These are phyloP conservation scores for Mirounga angustirostris DNA, from an alignment of 2,113 vertebrate genomes.

Conservation along the genomic window DNA sequence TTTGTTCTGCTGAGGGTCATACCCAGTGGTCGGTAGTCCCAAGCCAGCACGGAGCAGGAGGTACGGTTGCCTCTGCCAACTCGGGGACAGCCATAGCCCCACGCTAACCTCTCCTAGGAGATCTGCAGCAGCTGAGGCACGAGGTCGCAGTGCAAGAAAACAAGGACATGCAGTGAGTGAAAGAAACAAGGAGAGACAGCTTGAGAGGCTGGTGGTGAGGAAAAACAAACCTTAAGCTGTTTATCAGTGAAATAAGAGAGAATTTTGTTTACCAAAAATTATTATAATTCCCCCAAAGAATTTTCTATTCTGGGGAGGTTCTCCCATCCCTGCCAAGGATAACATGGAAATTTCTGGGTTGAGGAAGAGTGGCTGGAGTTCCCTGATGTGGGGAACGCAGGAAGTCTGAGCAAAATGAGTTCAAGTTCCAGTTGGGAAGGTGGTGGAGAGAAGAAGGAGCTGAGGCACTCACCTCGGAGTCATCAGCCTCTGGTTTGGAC, in stretches of 20 bases:
- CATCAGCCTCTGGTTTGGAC: background rate
- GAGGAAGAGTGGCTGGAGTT: background rate
- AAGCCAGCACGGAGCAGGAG: background rate
- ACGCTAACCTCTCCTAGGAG: background rate
- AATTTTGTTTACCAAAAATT: constrained; percentile 17
- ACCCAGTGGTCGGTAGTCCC: too few relatives aligned
- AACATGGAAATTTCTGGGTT: background rate
- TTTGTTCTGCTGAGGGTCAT: background rate
- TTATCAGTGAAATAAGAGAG: background rate
- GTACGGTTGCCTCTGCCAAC: background rate
- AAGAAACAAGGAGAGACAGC: background rate
- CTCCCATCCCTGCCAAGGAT: background rate
- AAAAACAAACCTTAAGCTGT: constrained; percentile 43
- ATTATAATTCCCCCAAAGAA: background rate
- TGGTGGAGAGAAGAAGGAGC: background rate
- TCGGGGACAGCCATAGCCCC: background rate
- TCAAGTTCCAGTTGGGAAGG: background rate
- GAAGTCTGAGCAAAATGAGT: background rate
- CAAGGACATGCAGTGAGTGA: background rate
- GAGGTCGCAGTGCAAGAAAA: background rate
- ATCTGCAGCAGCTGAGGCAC: background rate
- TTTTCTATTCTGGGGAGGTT: background rate
- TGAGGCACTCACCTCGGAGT: background rate
- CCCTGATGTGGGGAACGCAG: background rate
- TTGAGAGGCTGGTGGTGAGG: background rate